Evolutionary conservation across 2,797 vertebrate genomes (phyloP).

Genomic region (Enteromius argenteus): DNA sequence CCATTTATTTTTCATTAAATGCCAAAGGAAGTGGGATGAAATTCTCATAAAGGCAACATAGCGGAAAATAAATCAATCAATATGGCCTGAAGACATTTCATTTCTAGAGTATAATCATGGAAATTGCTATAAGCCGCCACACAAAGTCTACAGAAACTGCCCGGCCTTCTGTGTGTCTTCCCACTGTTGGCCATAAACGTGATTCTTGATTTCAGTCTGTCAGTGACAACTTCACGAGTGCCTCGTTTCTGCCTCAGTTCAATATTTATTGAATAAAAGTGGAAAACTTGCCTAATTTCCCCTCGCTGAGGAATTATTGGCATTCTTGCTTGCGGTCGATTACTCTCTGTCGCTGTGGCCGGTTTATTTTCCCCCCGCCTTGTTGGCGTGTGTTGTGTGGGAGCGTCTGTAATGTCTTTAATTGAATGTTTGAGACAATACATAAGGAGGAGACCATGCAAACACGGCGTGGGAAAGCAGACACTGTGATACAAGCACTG

Average conservation of each 20-base stretch:
- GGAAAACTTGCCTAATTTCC: conserved; percentile 51
- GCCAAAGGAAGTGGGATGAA: conserved; percentile 29
- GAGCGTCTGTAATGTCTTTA: conserved; percentile 32
- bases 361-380: neutral
- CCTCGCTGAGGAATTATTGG: conserved; percentile 35
- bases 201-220: conserved; percentile 25
- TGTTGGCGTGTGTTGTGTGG: neutral
- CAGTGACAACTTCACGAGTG: conserved; percentile 27
- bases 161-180: neutral
- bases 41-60: conserved; percentile 6
- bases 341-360: conserved; percentile 10
- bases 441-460: conserved; percentile 1
- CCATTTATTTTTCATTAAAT: conserved; percentile 38
- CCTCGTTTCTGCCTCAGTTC: conserved; percentile 30
- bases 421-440: conserved; percentile 53
- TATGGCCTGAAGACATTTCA: neutral
- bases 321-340: conserved; percentile 14
- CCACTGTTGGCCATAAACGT: neutral
- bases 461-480: conserved; percentile 2
- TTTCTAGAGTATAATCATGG: neutral
- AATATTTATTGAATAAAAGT: conserved; percentile 67
- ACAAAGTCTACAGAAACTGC: neutral
- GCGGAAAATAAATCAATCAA: neutral
- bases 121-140: neutral
- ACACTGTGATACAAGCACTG: conserved; percentile 12